Conservation (phyloP, 2,797 vertebrate genomes). For the Setipinna tenuifilis region DNA sequence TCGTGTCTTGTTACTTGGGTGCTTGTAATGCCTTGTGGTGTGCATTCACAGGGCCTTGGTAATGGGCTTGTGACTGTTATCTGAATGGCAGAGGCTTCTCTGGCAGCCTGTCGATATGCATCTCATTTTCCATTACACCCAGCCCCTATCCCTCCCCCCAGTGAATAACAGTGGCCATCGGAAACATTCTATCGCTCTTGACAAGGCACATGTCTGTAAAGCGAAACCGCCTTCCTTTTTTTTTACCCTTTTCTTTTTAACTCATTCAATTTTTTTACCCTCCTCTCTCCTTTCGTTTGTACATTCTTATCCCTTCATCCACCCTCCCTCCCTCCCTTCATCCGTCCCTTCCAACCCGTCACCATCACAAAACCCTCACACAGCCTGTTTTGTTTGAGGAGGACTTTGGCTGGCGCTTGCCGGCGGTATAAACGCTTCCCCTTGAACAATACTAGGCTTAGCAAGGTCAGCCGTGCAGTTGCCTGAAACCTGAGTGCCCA, state of each 20-base stretch:
- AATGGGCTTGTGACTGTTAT: conserved; percentile 34
- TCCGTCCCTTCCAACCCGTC: neutral
- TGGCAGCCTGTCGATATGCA: conserved; percentile 30
- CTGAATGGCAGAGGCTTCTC: conserved; percentile 26
- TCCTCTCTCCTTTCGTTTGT: neutral
- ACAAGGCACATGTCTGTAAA: conserved; percentile 44
- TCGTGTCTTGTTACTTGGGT: conserved; percentile 27
- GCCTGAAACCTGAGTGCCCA: conserved; percentile 41
- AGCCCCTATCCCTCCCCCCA: neutral
- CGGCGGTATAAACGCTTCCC: conserved; percentile 47
- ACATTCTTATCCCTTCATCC: neutral
- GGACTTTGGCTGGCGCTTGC: conserved; percentile 38
- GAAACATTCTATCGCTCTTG: conserved; percentile 36
- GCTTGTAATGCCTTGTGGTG: conserved; percentile 15
- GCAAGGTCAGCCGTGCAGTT: conserved; percentile 52
- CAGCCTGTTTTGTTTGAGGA: conserved; percentile 19
- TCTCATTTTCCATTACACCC: conserved; percentile 37
- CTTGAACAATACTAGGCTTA: conserved; percentile 55
- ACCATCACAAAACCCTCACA: conserved; percentile 20
- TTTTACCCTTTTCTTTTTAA: neutral
- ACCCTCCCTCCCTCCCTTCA: neutral
- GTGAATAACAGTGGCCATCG: conserved; percentile 37
- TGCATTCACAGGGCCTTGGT: conserved; percentile 19
- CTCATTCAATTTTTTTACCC: neutral
- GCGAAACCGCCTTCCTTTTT: conserved; percentile 30